phyloP scores from a whole-genome alignment of 1,140 invertebrate species.

The Drosophila varians region DNA sequence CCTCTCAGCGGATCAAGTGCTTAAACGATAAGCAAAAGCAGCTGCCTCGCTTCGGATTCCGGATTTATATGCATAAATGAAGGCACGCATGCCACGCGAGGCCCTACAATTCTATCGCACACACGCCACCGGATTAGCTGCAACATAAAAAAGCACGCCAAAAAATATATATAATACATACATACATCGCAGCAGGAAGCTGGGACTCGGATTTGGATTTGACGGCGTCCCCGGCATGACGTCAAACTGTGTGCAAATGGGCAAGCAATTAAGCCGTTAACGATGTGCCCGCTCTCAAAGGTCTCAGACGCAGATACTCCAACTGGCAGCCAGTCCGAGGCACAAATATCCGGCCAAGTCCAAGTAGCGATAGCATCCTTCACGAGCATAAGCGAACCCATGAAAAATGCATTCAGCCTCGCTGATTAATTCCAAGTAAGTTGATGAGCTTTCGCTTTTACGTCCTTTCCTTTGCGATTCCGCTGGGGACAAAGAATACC shows the following conservation, averaged over 20 bases:
- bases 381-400: conserved; percentile 50
- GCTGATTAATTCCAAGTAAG: conserved; percentile 81
- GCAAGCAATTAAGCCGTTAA: conserved; percentile 78
- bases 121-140: conserved; percentile 69
- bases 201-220: conserved; percentile 17
- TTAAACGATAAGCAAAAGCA: conserved; percentile 75
- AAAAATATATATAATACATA: conserved; percentile 12
- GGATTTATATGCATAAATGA: conserved; percentile 76
- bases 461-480: conserved; percentile 33
- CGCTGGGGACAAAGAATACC: conserved; percentile 5
- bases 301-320: conserved; percentile 3
- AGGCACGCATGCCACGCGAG: conserved; percentile 50
- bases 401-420: conserved; percentile 59
- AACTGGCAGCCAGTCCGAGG: neutral
- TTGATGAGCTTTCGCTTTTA: conserved; percentile 52
- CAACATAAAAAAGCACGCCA: conserved; percentile 45
- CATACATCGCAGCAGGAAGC: conserved; percentile 55
- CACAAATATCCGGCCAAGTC: conserved; percentile 1
- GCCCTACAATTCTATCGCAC: conserved; percentile 46
- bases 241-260: conserved; percentile 65
- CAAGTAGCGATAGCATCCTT: conserved; percentile 28
- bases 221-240: conserved; percentile 41
- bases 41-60: conserved; percentile 40
- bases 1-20: conserved; percentile 70
- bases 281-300: conserved; percentile 72